Percentiles rank a stretch among this genome's conserved stretches.
These are phyloP conservation scores for Menidia beryllina DNA, from an alignment of 2,113 vertebrate species.

Conservation along the genomic window DNA sequence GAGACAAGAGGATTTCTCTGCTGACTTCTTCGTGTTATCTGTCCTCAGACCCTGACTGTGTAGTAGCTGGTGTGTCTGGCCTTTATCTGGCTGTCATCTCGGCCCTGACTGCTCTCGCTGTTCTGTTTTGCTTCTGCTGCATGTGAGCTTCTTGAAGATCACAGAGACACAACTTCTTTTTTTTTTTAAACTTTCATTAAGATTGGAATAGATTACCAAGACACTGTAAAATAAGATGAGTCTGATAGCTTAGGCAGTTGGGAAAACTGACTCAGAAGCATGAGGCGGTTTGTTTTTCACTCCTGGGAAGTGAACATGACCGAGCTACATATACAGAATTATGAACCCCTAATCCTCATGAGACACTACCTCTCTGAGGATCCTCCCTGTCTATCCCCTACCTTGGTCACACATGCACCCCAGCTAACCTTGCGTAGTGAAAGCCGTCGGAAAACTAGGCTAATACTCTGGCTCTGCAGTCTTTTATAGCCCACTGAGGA, in stretches of 20 bases:
- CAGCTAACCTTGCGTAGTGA: slow-evolving; percentile 34
- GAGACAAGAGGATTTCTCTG: background rate
- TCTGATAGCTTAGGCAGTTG: background rate
- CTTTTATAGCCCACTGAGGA: slow-evolving; percentile 31
- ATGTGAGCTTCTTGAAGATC: background rate
- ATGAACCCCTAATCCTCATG: background rate
- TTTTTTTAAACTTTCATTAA: background rate
- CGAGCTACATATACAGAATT: slow-evolving; percentile 9
- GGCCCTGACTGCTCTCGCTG: background rate
- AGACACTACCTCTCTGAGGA: slow-evolving; percentile 16
- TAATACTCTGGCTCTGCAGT: slow-evolving; percentile 35
- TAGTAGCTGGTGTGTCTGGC: background rate
- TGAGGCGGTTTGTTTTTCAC: background rate
- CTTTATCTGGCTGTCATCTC: background rate
- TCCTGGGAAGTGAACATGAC: background rate
- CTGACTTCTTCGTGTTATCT: background rate
- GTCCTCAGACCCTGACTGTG: slow-evolving; percentile 10
- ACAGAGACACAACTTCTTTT: background rate
- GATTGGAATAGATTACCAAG: background rate
- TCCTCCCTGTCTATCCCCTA: slow-evolving; percentile 20
- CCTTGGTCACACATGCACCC: slow-evolving; percentile 40
- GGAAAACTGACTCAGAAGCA: background rate
- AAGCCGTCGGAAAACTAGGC: slow-evolving; percentile 55
- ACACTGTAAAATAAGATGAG: slow-evolving; percentile 1
- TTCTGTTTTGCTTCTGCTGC: background rate